A percentile compares a stretch with the other conserved stretches of the same genome.
These are phyloP conservation scores for Crambe crambe DNA, from an alignment of 37 sponge, comb jelly and placozoan species.

Conservation along the genomic window DNA sequence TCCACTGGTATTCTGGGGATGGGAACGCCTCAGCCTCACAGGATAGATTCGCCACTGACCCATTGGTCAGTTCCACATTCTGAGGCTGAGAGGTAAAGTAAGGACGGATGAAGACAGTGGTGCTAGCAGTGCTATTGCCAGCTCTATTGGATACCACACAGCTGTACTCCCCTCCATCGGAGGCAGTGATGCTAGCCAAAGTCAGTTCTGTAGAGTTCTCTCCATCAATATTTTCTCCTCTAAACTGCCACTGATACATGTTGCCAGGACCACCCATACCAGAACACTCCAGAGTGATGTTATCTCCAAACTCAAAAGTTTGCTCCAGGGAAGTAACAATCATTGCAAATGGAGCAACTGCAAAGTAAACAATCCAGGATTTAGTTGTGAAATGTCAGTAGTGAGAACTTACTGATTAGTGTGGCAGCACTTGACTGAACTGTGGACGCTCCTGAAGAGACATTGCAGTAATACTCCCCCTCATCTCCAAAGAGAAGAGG, in stretches of 20 bases:
- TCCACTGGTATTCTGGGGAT: slow-evolving; percentile 4
- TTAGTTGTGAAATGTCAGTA: too few relatives aligned
- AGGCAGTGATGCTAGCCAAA: slow-evolving; percentile 25
- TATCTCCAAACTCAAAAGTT: neutral
- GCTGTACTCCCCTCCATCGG: slow-evolving; percentile 63
- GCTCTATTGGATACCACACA: slow-evolving; percentile 72
- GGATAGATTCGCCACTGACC: slow-evolving; percentile 7
- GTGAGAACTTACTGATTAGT: neutral
- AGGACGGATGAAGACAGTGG: neutral
- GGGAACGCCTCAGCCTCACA: slow-evolving; percentile 64
- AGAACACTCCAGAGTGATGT: slow-evolving; percentile 36
- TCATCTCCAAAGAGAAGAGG: slow-evolving; percentile 15
- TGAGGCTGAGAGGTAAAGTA: slow-evolving; percentile 7
- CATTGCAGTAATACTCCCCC: neutral
- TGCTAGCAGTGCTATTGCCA: slow-evolving; percentile 23
- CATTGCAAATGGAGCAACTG: neutral
- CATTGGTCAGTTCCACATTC: neutral
- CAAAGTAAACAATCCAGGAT: neutral
- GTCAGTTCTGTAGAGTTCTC: slow-evolving; percentile 5
- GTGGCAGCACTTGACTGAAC: neutral
- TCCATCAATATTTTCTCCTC: slow-evolving; percentile 11
- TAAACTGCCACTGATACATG: slow-evolving; percentile 32
- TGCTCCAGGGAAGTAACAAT: neutral
- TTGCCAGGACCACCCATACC: slow-evolving; percentile 55
- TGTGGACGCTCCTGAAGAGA: neutral